Evolutionary conservation across 2,888 invertebrate species (phyloP).

Genomic region (Amaurobius ferox): DNA sequence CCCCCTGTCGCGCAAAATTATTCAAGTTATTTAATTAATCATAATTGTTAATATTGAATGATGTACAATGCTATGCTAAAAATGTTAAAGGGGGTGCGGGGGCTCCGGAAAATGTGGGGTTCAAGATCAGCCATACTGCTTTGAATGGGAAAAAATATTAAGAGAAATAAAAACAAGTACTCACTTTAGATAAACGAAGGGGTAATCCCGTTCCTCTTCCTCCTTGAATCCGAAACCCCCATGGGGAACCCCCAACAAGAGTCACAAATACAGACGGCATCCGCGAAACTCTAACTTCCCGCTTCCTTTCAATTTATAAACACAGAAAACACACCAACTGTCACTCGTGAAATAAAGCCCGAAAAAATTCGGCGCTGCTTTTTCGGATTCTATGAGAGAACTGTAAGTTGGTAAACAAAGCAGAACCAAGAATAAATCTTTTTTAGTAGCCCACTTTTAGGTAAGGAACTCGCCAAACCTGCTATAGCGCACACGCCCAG

Average conservation of each 20-base stretch:
- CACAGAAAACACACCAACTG: background rate
- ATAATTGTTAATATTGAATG: too few relatives aligned
- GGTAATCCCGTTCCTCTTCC: constrained; percentile 61
- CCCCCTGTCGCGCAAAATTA: too few relatives aligned
- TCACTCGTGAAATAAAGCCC: background rate
- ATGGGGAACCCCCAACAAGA: constrained; percentile 73
- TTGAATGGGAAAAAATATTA: too few relatives aligned
- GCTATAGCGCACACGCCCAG: constrained; percentile 46
- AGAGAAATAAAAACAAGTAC: too few relatives aligned
- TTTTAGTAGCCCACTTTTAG: constrained; percentile 63
- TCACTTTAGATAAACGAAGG: constrained; percentile 54
- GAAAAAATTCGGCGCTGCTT: constrained; percentile 1
- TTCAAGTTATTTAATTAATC: too few relatives aligned
- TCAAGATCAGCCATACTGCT: too few relatives aligned
- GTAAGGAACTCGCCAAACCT: constrained; percentile 64
- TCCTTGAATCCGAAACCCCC: constrained; percentile 74
- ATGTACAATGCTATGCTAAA: too few relatives aligned
- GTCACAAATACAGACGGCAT: constrained; percentile 58
- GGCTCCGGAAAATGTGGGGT: too few relatives aligned
- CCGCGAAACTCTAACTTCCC: background rate
- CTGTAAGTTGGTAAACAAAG: constrained; percentile 64
- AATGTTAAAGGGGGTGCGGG: too few relatives aligned
- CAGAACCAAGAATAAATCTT: constrained; percentile 26
- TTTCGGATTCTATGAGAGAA: constrained; percentile 2
- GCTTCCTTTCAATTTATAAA: background rate